Evolutionary conservation across 2,113 vertebrate species (phyloP).

Genomic region (Ageneiosus marmoratus): DNA sequence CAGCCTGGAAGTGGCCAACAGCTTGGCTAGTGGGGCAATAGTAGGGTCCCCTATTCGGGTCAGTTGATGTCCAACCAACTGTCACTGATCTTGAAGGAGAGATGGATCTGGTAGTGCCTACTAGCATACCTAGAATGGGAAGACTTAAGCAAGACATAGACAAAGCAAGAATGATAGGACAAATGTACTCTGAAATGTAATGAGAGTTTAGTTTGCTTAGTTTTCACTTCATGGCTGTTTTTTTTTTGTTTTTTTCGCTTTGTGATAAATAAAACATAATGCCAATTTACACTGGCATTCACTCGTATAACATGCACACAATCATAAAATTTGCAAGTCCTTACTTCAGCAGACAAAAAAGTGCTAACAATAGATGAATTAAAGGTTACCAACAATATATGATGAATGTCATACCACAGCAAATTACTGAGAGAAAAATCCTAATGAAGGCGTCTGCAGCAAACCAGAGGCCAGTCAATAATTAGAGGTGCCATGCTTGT

Average conservation of each 20-base stretch:
- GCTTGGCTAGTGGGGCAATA: background rate
- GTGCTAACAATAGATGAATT: constrained; percentile 88
- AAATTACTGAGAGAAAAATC: constrained; percentile 78
- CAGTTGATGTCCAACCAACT: background rate
- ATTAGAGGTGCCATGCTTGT: constrained; percentile 69
- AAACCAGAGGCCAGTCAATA: constrained; percentile 72
- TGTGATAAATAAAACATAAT: constrained; percentile 34
- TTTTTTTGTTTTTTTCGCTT: background rate
- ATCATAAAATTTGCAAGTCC: constrained; percentile 61
- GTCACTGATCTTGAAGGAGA: background rate
- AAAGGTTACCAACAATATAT: constrained; percentile 83
- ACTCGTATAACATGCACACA: constrained; percentile 2
- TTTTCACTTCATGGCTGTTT: background rate
- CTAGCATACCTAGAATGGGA: background rate
- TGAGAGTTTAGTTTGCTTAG: background rate
- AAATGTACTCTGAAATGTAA: background rate
- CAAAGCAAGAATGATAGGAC: background rate
- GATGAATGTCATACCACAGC: constrained; percentile 79
- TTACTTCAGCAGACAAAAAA: constrained; percentile 80
- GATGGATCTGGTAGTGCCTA: background rate
- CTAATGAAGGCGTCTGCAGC: constrained; percentile 69
- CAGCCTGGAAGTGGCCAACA: background rate
- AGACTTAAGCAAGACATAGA: background rate
- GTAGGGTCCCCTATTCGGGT: background rate
- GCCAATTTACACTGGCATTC: constrained; percentile 44